Evolutionary conservation across 2,113 vertebrate species (phyloP).

Genomic region (Bufo gargarizans): DNA sequence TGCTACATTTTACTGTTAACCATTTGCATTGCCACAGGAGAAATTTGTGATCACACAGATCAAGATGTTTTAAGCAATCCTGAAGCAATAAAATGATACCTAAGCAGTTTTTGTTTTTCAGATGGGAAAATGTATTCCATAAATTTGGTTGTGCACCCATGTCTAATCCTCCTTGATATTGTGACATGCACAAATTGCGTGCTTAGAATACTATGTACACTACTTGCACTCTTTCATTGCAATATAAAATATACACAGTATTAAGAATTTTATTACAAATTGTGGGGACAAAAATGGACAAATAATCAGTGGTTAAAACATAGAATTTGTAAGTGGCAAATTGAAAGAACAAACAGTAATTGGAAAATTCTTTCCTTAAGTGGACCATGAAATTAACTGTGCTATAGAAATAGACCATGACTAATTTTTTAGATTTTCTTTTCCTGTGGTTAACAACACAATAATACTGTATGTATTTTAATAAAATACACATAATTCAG

Average conservation of each 20-base stretch:
- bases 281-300: neutral
- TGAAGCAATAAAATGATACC: too few species aligned
- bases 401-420: constrained; percentile 20
- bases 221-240: too few species aligned
- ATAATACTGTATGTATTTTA: neutral
- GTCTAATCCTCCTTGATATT: too few species aligned
- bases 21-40: too few species aligned
- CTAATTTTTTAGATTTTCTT: constrained; percentile 32
- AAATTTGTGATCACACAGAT: too few species aligned
- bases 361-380: constrained; percentile 20
- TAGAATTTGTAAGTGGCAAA: neutral
- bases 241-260: neutral
- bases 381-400: constrained; percentile 42
- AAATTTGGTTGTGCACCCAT: too few species aligned
- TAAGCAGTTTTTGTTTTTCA: too few species aligned
- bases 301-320: neutral
- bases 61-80: too few species aligned
- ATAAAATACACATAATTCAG: constrained; percentile 12
- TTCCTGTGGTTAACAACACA: neutral
- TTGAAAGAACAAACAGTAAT: constrained; percentile 27
- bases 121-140: too few species aligned
- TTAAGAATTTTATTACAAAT: neutral
- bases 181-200: too few species aligned
- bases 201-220: too few species aligned
- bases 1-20: too few species aligned